Base-by-base conservation (phyloP, 2,113 vertebrate genomes). In the Lampris megalopsis region DNA sequence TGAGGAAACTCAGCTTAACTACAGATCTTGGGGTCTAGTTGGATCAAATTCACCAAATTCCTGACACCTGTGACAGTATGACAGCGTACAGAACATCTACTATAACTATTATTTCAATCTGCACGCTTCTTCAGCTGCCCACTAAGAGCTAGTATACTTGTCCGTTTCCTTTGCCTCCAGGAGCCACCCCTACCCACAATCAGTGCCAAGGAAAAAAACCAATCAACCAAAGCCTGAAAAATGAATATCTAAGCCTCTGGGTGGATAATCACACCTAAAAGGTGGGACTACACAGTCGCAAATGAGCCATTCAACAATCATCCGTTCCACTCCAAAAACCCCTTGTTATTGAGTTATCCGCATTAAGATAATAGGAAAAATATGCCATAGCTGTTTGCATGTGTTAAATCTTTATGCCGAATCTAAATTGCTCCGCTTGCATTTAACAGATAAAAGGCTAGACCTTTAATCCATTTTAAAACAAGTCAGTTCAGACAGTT, bases 141-240 rank as follows among this genome's bases (percentile, higher is more conserved):
- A 43, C 53, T 63, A 63, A 88, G 74, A 86, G 82, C 79, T 86
- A 68, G 87, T 79, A 84, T 52, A 87, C 82, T 72, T 58, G 70
- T 24, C 82, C 72, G 77, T 85, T 71, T 75, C 81, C 73, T 75
- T 78, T 63, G 71, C 75, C 85, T 84, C 88, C 80, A 72, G 71
- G 75, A 85, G 76, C 80, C 54, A 72, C 77, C 60, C 56, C 53
- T 60, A 41, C 71, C 68, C n/a, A 47, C 59, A 64, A 74, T 86
- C 64, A 63, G 75, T 81, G 71, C 85, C 74, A 86, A 89, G 85
- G 82, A 81, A 71, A 82, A 77, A 86, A 10, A 71, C 24, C 62
- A 71, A 90, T 82, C 83, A 86, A 85, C 81, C 75, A 68, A 81
- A 80, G n/a, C 77, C 76, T 90, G 91, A 93, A 92, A 91, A 92